Evolutionary conservation across 2,797 vertebrate species (phyloP), one percentile per base, ranked within the genome.

Genomic region (Tolypeutes matacus): DNA sequence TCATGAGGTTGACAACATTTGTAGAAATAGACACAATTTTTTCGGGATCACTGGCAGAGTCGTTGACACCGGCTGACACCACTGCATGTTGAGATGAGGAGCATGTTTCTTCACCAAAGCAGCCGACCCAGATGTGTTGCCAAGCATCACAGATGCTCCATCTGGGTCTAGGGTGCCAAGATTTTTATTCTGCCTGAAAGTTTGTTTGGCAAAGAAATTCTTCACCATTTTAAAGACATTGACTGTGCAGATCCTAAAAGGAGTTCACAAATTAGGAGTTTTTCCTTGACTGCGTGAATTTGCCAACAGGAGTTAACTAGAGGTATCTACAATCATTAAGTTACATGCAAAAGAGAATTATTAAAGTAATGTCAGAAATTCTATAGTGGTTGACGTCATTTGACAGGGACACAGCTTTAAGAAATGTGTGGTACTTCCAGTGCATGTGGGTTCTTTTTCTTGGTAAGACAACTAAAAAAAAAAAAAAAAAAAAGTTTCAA

Each of bases 51-150:
- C 86, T 97, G 95, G 97, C 97, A 95, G 96, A 93, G 86, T 76
- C 58, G 56, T 96, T 97, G 97, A 97, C 97, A 97, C 93, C 46
- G 80, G 89, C 96, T 97, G 97, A 97, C 97, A 97, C 97, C 95
- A 97, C 95, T 96, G 96, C 86, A 77, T 94, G 96, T 82, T 73
- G 96, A 96, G 91, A 96, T 56, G 94, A 95, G 94, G 94, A 95
- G 91, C 80, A 80, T 51, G 83, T 96, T 92, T 97, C 91, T 94
- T 97, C 95, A 96, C 96, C 96, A 97, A 91, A 97, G 96, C 93
- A 84, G 93, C 85, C 94, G 86, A 97, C 87, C 97, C 97, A 97
- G 97, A 97, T 97, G 97, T 97, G 97, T 95, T 95, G 96, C 97
- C 97, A 96, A 97, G 97, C 88, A 1, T 94, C 97, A 89, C 97